Evolutionary conservation across 2,113 vertebrate genomes (phyloP), one percentile per base, ranked within the genome.

Genomic region (Platysternon megacephalum): DNA sequence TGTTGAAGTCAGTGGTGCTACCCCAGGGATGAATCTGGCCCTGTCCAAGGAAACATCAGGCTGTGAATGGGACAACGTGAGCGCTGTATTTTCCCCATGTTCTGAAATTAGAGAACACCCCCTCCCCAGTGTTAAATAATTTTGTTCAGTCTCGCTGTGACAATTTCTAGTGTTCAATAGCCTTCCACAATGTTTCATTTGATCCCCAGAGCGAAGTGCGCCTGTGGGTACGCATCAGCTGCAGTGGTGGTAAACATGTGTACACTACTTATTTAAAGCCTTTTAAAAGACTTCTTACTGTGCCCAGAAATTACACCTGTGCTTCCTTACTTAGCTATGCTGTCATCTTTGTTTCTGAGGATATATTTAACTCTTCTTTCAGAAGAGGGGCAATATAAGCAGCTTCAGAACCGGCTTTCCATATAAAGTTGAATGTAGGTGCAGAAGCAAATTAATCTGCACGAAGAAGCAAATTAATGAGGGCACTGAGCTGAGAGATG

Each of bases 301-400:
- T 88, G 97, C 84, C 85, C 88, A 97, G 96, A 96, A 97, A 97
- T 97, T 97, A 96, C 97, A 96, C 96, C 97, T 97, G 93, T 94
- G 94, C 94, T 96, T 92, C 94, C 91, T 94, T 97, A 79, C 95
- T 97, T 97, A 85, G 85, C 88, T 92, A 61, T 91, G 95, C 82
- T 91, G 91, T 79, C 90, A 89, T 39, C 93, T 96, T 96, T 95
- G 87, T 91, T 97, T 95, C 92, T 91, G 28, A 76, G 84, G 85
- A 65, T 92, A 87, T 87, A 95, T 91, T 95, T 95, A 97, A 84
- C 84, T 79, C 16, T 26, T 16, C 80, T 53, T 12, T 72, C 16
- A 95, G 91, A 55, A 87, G 53, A 79, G n/a, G 49, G 24, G 7
- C 88, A 56, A 74, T 22, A 85, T 42, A 89, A 93, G 68, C 72